Evolutionary conservation across 2,797 vertebrate genomes (phyloP).

Genomic region (Myioborus melanocephalus): DNA sequence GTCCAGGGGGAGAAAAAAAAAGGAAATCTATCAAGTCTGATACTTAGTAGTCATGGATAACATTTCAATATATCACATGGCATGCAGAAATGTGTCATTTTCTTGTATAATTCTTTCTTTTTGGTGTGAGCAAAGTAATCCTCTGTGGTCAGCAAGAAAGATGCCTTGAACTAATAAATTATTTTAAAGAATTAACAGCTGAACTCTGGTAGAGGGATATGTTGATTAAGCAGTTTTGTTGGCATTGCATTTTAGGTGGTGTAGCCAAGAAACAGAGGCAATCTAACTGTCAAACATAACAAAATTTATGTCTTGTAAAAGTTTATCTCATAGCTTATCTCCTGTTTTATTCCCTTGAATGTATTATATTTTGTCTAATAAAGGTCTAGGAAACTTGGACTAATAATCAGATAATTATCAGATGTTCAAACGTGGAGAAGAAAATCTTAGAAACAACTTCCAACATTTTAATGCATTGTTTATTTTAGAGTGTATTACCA

Average conservation of each 20-base stretch:
- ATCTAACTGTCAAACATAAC: fast-evolving
- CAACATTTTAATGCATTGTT: not conserved
- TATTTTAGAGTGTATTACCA: not conserved
- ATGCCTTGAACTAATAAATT: not conserved
- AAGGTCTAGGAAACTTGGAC: not conserved
- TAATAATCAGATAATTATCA: not conserved
- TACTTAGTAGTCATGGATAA: not conserved
- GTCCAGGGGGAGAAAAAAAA: fast-evolving
- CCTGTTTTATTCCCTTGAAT: not conserved
- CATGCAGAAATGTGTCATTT: not conserved
- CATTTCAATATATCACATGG: not conserved
- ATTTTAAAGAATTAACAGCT: not conserved
- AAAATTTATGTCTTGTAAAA: not conserved
- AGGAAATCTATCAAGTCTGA: not conserved
- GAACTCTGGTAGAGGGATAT: not conserved
- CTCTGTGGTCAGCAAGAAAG: not conserved
- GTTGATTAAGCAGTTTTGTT: not conserved
- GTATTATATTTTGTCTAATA: not conserved
- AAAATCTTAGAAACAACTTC: not conserved
- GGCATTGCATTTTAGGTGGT: not conserved
- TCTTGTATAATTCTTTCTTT: not conserved
- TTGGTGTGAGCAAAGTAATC: not conserved
- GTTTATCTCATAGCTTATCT: not conserved
- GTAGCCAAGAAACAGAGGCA: not conserved
- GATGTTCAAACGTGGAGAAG: not conserved